Percentiles rank a stretch among this genome's conserved stretches.
Evolutionary conservation across 2,113 vertebrate genomes (phyloP).

Genomic region (Plecturocebus donacophilus): DNA sequence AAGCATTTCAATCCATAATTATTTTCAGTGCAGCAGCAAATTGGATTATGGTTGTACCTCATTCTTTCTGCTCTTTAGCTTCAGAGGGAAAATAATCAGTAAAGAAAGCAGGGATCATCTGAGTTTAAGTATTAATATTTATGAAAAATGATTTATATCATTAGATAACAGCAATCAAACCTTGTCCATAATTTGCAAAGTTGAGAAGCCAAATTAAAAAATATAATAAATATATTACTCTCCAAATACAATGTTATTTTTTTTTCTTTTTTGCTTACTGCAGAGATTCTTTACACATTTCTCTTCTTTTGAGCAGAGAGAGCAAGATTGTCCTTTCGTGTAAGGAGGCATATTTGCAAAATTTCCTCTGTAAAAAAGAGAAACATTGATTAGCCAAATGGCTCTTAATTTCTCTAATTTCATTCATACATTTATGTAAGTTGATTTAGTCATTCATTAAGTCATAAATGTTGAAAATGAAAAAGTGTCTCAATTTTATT

Average conservation of each 20-base stretch:
- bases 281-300: conserved; percentile 82
- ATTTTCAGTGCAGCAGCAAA: neutral
- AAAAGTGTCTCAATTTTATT: neutral
- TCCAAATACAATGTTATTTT: neutral
- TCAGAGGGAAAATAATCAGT: neutral
- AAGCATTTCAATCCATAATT: neutral
- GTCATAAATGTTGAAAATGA: conserved; percentile 7
- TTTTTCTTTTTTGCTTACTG: conserved; percentile 80
- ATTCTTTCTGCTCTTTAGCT: neutral
- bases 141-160: neutral
- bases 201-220: neutral
- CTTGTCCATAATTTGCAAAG: neutral
- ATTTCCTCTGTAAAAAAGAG: conserved; percentile 70
- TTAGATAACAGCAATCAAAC: neutral
- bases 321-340: conserved; percentile 53
- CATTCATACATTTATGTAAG: neutral
- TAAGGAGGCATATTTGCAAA: conserved; percentile 66
- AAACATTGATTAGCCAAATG: neutral
- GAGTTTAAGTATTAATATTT: neutral
- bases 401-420: neutral
- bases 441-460: neutral
- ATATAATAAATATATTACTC: neutral
- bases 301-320: conserved; percentile 67
- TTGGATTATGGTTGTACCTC: neutral
- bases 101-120: neutral